A percentile compares a stretch with the other conserved stretches of the same genome.
Evolutionary conservation across 2,113 vertebrate species (phyloP).

Genomic region (Oryzias celebensis): DNA sequence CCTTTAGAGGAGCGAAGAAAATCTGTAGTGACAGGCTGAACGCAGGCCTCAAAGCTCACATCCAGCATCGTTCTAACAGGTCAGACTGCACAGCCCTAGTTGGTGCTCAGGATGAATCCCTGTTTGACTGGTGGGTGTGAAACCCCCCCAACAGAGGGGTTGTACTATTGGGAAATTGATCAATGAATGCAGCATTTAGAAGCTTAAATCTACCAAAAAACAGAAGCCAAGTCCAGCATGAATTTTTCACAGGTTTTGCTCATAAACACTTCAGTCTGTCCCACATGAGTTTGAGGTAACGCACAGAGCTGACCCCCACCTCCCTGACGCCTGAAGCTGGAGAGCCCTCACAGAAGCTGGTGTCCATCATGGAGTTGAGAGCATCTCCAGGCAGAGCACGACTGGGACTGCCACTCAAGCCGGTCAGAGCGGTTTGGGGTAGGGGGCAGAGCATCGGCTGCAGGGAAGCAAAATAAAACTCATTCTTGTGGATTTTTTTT

Average conservation of each 20-base stretch:
- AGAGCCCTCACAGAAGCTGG: slow-evolving; percentile 77
- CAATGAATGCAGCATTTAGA: slow-evolving; percentile 12
- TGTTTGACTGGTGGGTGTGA: slow-evolving; percentile 19
- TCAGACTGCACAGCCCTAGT: slow-evolving; percentile 25
- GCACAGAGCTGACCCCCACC: slow-evolving; percentile 69
- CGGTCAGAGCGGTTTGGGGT: slow-evolving; percentile 84
- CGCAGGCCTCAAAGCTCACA: slow-evolving; percentile 35
- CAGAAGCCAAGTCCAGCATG: too few relatives aligned
- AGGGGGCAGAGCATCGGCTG: slow-evolving; percentile 81
- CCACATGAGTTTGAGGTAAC: slow-evolving; percentile 6
- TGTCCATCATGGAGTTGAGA: slow-evolving; percentile 86
- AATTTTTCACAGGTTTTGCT: too few relatives aligned
- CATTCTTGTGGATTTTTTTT: too few relatives aligned
- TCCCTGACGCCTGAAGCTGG: slow-evolving; percentile 68
- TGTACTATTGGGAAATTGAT: neutral
- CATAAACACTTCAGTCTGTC: neutral
- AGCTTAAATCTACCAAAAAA: too few relatives aligned
- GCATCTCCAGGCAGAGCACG: slow-evolving; percentile 90
- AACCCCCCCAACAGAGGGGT: slow-evolving; percentile 7
- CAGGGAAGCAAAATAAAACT: slow-evolving; percentile 12
- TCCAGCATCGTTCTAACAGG: slow-evolving; percentile 17
- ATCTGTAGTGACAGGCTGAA: slow-evolving; percentile 33
- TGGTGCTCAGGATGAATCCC: slow-evolving; percentile 17
- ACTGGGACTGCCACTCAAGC: slow-evolving; percentile 83
- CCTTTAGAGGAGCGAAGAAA: slow-evolving; percentile 20